phyloP scores from a whole-genome alignment of 2,888 invertebrate species.

The Thymelicus acteon region DNA sequence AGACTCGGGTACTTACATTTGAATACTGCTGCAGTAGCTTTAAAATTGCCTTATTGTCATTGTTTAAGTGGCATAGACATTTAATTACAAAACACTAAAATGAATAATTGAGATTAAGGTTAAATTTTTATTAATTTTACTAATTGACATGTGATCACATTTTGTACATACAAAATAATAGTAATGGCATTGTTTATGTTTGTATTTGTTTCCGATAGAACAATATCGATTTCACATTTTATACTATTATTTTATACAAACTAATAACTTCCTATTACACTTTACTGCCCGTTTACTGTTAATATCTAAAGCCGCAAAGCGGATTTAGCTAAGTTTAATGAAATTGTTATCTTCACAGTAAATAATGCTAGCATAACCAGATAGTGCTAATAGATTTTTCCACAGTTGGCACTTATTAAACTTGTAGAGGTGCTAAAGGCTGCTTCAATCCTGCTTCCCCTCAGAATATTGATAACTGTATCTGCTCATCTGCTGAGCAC shows the following conservation, averaged over 20 bases:
- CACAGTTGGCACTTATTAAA: background rate
- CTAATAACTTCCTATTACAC: background rate
- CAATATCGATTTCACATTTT: background rate
- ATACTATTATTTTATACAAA: background rate
- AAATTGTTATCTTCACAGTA: background rate
- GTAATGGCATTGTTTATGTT: background rate
- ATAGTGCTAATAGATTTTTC: background rate
- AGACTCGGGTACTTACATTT: conserved; percentile 38
- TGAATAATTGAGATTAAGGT: conserved; percentile 9
- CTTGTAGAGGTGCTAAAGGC: background rate
- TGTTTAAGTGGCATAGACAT: conserved; percentile 17
- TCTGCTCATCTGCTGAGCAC: too few species aligned
- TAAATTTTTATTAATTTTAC: conserved; percentile 5
- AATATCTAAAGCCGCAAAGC: conserved; percentile 16
- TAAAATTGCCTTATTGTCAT: conserved; percentile 41
- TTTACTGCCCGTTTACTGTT: background rate
- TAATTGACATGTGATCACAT: conserved; percentile 13
- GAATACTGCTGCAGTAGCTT: conserved; percentile 38
- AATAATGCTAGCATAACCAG: background rate
- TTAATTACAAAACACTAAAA: background rate
- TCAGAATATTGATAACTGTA: too few species aligned
- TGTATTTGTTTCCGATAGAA: conserved; percentile 20
- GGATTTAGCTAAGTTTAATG: background rate
- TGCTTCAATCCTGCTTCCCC: background rate
- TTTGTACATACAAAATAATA: conserved; percentile 17